Percentiles rank a stretch among this genome's conserved stretches.
Evolutionary conservation across 2,797 vertebrate species (phyloP).

Genomic region (Lutjanus campechanus): DNA sequence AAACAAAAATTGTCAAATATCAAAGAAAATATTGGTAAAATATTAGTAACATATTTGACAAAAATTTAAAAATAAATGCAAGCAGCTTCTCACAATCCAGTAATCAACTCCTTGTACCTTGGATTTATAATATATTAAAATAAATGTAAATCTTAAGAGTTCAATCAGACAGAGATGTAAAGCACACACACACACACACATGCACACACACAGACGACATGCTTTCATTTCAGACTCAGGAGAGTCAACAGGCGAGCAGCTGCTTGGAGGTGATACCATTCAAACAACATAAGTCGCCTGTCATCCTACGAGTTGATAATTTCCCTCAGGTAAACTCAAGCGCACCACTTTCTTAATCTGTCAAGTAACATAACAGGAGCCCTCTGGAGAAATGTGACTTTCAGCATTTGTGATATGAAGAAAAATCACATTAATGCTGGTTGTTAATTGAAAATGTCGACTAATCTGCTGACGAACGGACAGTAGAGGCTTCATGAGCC

Average conservation of each 20-base stretch:
- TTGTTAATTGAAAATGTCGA: conserved; percentile 53
- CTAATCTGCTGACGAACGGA: conserved; percentile 21
- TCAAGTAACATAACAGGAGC: conserved; percentile 57
- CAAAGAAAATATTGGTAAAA: not conserved
- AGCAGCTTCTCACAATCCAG: conserved; percentile 9
- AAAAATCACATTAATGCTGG: conserved; percentile 41
- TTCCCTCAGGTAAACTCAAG: conserved; percentile 77
- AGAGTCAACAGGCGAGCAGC: conserved; percentile 69
- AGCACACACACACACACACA: conserved; percentile 8
- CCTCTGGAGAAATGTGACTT: conserved; percentile 63
- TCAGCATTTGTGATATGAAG: conserved; percentile 41
- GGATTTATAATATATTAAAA: conserved; percentile 5
- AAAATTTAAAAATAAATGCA: not conserved
- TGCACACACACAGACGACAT: conserved; percentile 2
- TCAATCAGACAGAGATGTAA: conserved; percentile 37
- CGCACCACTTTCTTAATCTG: conserved; percentile 71
- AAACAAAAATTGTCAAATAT: not conserved
- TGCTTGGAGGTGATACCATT: conserved; percentile 80
- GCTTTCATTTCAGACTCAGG: conserved; percentile 53
- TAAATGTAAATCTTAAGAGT: conserved; percentile 38
- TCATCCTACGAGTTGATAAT: conserved; percentile 76
- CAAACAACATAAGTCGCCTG: conserved; percentile 68
- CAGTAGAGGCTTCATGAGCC: not conserved
- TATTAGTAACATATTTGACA: not conserved
- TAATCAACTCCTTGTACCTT: conserved; percentile 7